Conservation (phyloP, 23 tunicate species). For the Halocynthia roretzi region DNA sequence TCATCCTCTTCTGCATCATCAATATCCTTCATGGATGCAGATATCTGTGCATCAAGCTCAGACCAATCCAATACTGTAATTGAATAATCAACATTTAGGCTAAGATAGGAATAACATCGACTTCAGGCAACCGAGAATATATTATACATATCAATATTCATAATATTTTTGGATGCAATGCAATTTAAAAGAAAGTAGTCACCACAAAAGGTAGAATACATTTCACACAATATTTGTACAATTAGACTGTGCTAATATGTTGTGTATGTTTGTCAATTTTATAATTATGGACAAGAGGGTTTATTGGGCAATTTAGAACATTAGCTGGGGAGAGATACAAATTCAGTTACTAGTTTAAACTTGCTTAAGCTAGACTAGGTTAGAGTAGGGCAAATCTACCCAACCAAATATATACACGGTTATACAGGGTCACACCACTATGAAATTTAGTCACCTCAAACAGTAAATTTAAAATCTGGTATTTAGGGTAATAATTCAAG, state of each 20-base stretch:
- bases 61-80: slow-evolving; percentile 76
- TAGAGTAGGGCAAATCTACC: too few relatives aligned
- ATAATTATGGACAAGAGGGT: too few relatives aligned
- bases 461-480: neutral
- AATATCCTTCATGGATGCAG: slow-evolving; percentile 64
- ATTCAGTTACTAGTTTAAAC: too few relatives aligned
- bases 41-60: slow-evolving; percentile 71
- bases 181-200: neutral
- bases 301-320: too few relatives aligned
- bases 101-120: too few relatives aligned
- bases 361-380: too few relatives aligned
- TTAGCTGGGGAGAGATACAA: too few relatives aligned
- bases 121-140: too few relatives aligned
- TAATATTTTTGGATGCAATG: neutral
- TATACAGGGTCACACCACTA: neutral
- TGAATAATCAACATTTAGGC: neutral
- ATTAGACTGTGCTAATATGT: too few relatives aligned
- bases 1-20: slow-evolving; percentile 59
- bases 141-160: neutral
- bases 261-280: too few relatives aligned
- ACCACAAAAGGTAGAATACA: neutral
- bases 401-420: neutral
- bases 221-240: neutral
- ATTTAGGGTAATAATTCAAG: neutral
- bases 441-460: neutral